phyloP scores from a whole-genome alignment of 2,888 invertebrate species.

The Chymomyza procnemis region DNA sequence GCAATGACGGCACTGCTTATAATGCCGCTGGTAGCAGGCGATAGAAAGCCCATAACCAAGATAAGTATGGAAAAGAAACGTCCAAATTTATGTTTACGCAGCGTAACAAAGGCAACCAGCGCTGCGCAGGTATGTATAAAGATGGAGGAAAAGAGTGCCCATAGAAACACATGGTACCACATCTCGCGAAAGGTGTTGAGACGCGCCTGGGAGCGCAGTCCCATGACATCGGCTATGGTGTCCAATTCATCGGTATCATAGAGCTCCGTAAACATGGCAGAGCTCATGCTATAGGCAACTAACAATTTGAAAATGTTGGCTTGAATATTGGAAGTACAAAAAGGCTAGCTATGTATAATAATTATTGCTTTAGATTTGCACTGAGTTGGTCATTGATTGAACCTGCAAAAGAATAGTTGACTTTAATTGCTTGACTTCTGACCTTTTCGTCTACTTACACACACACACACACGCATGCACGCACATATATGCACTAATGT shows the following conservation, averaged over 20 bases:
- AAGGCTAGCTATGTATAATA: constrained; percentile 29
- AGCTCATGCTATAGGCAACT: constrained; percentile 22
- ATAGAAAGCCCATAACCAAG: constrained; percentile 92
- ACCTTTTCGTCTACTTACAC: constrained; percentile 26
- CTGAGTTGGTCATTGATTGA: constrained; percentile 31
- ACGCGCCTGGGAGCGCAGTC: constrained; percentile 83
- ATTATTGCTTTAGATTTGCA: constrained; percentile 64
- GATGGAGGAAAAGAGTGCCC: constrained; percentile 96
- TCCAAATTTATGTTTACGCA: constrained; percentile 95
- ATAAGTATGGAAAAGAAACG: constrained; percentile 94
- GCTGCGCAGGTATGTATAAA: constrained; percentile 95
- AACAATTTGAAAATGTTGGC: not conserved
- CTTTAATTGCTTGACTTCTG: constrained; percentile 20
- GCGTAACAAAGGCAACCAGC: constrained; percentile 92
- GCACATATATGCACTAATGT: not conserved
- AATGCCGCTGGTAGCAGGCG: constrained; percentile 92
- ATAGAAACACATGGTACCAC: constrained; percentile 98
- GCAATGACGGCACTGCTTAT: constrained; percentile 95
- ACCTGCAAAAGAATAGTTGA: constrained; percentile 18
- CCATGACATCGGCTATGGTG: constrained; percentile 85
- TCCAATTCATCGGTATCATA: constrained; percentile 81
- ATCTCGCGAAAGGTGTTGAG: constrained; percentile 90
- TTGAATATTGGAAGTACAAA: constrained; percentile 22
- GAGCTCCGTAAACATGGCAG: constrained; percentile 73
- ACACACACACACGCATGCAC: constrained; percentile 7